These are phyloP conservation scores for Aphidoletes aphidimyza DNA, from an alignment of 2,888 invertebrate genomes.

Conservation along the genomic window DNA sequence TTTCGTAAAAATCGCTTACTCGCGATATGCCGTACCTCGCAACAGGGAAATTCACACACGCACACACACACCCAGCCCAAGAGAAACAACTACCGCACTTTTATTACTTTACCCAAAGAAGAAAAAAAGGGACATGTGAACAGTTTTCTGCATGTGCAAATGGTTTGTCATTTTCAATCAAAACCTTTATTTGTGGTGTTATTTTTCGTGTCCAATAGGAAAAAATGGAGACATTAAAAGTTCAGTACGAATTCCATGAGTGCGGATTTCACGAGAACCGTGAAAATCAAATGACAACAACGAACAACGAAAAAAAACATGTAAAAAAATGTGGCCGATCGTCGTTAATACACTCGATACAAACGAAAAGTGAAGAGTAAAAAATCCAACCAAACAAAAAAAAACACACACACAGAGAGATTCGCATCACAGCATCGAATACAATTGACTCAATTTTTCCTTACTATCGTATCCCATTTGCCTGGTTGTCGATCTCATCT, in stretches of 20 bases:
- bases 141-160: neutral
- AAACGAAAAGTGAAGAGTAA: neutral
- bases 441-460: neutral
- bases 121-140: neutral
- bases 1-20: slow-evolving; percentile 3
- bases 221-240: neutral
- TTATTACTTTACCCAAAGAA: neutral
- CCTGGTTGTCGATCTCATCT: neutral
- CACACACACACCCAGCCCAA: too few species aligned
- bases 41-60: too few species aligned
- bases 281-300: too few species aligned
- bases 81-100: neutral
- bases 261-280: neutral
- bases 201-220: slow-evolving; percentile 24
- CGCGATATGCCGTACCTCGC: too few species aligned
- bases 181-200: slow-evolving; percentile 33
- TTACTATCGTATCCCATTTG: neutral
- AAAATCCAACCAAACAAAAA: neutral
- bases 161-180: slow-evolving; percentile 51
- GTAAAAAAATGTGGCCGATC: neutral
- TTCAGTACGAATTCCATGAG: neutral
- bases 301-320: too few species aligned
- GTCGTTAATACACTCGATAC: neutral
- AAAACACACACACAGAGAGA: neutral
- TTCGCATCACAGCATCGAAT: neutral